phyloP scores from a whole-genome alignment of 2,888 invertebrate species.

The Ormyrus thymus region DNA sequence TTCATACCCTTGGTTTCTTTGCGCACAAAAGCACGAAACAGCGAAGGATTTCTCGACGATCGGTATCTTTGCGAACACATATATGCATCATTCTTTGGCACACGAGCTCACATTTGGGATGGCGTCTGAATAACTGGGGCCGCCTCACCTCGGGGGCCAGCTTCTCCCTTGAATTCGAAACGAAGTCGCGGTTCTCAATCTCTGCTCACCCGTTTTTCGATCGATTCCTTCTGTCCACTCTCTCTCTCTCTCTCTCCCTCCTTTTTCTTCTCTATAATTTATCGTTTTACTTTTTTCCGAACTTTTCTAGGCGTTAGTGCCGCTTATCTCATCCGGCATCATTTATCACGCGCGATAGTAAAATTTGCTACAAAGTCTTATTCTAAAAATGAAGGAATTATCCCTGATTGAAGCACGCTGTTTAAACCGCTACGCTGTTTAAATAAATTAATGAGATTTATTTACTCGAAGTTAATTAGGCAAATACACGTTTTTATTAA shows the following conservation, averaged over 20 bases:
- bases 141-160: slow-evolving; percentile 21
- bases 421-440: no score
- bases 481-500: no score
- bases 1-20: slow-evolving; percentile 25
- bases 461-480: no score
- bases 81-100: slow-evolving; percentile 32
- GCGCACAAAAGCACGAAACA: background rate
- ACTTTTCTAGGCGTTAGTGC: background rate
- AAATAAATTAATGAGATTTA: no score
- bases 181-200: slow-evolving; percentile 51
- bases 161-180: slow-evolving; percentile 53
- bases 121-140: slow-evolving; percentile 33
- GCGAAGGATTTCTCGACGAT: slow-evolving; percentile 24
- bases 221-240: slow-evolving; percentile 14
- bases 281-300: background rate
- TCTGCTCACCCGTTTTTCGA: slow-evolving; percentile 20
- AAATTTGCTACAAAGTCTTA: no score
- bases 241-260: background rate
- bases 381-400: no score
- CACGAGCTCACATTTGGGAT: slow-evolving; percentile 37
- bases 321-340: no score
- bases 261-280: background rate
- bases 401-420: no score
- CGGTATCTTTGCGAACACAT: slow-evolving; percentile 19
- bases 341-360: no score